phyloP scores from a whole-genome alignment of 2,797 vertebrate species.

The Champsocephalus esox region DNA sequence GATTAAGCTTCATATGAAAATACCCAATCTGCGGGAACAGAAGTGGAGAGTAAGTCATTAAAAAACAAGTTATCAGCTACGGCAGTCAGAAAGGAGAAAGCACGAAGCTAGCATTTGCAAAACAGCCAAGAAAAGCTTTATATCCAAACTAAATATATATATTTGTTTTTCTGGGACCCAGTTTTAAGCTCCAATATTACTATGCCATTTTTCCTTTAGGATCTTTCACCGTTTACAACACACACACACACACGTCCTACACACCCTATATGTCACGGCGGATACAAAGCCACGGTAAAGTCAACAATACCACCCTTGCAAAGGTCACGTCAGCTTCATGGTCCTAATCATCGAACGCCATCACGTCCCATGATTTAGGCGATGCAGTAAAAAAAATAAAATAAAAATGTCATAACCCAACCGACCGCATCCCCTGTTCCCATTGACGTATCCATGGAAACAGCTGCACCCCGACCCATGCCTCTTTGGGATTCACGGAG shows the following conservation, averaged over 20 bases:
- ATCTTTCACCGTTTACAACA: not conserved
- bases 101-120: not conserved
- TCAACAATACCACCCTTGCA: constrained; percentile 75
- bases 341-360: constrained; percentile 72
- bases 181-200: not conserved
- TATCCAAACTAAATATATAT: not conserved
- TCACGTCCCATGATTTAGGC: constrained; percentile 74
- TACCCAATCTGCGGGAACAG: not conserved
- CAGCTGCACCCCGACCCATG: constrained; percentile 64
- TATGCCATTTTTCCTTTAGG: not conserved
- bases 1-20: constrained; percentile 7
- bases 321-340: constrained; percentile 79
- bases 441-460: constrained; percentile 75
- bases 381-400: constrained; percentile 60
- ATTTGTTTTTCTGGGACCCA: not conserved
- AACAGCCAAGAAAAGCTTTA: not conserved
- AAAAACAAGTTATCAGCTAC: not conserved
- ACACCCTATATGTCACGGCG: constrained; percentile 29
- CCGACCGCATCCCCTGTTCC: constrained; percentile 56
- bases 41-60: not conserved
- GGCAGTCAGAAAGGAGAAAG: not conserved
- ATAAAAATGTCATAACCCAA: constrained; percentile 53
- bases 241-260: constrained; percentile 28
- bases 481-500: constrained; percentile 77
- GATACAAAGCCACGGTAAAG: constrained; percentile 70